Conservation (phyloP, 1,140 invertebrate genomes). For the Epicauta chinensis region DNA sequence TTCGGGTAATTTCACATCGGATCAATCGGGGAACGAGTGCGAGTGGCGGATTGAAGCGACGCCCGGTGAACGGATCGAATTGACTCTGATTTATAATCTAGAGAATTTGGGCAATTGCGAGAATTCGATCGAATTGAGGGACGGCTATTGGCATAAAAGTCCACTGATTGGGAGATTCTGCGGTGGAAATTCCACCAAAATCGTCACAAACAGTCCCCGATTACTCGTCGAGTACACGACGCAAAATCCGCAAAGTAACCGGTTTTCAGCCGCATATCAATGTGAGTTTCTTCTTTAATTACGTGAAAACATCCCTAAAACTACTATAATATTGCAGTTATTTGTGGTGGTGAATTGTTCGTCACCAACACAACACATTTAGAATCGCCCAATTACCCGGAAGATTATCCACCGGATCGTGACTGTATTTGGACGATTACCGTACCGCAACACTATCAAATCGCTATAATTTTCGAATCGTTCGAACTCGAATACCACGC, state of each 20-base stretch:
- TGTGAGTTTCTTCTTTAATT: no score
- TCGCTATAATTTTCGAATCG: slow-evolving; percentile 64
- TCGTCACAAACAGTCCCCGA: slow-evolving; percentile 68
- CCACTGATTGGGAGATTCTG: slow-evolving; percentile 76
- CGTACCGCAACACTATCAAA: slow-evolving; percentile 79
- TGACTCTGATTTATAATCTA: slow-evolving; percentile 86
- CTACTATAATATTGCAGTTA: slow-evolving; percentile 51
- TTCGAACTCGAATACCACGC: slow-evolving; percentile 95
- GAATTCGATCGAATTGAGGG: slow-evolving; percentile 85
- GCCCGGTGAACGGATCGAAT: slow-evolving; percentile 84
- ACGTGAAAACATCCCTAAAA: not conserved
- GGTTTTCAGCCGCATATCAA: not conserved
- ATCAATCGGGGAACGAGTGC: slow-evolving; percentile 46
- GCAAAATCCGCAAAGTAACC: slow-evolving; percentile 42
- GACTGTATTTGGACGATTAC: slow-evolving; percentile 91
- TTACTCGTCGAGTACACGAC: slow-evolving; percentile 78
- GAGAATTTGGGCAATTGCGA: slow-evolving; percentile 76
- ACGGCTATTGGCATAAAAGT: slow-evolving; percentile 87
- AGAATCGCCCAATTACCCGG: slow-evolving; percentile 93
- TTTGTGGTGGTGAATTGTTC: slow-evolving; percentile 84
- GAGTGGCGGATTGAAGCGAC: slow-evolving; percentile 95
- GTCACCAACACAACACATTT: slow-evolving; percentile 70
- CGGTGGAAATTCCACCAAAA: slow-evolving; percentile 65
- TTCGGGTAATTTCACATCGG: slow-evolving; percentile 50
- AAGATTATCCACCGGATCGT: slow-evolving; percentile 88